Percentiles rank a stretch among this genome's conserved stretches.
Evolutionary conservation across 1,140 invertebrate species (phyloP).

Genomic region (Pseudoatta argentina): DNA sequence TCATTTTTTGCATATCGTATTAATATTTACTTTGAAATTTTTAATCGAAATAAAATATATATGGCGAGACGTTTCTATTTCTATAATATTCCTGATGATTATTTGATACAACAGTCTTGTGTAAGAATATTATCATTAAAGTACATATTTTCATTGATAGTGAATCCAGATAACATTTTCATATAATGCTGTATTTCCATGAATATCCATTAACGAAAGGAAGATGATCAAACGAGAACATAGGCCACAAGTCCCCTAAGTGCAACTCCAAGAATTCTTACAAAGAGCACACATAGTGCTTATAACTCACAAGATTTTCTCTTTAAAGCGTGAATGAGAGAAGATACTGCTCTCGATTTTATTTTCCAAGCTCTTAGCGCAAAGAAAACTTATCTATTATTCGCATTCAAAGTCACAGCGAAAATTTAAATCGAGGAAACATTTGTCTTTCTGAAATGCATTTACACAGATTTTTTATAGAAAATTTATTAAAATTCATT

Average conservation of each 20-base stretch:
- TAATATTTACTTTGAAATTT: neutral
- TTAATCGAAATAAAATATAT: neutral
- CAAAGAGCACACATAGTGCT: slow-evolving; percentile 35
- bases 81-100: neutral
- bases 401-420: neutral
- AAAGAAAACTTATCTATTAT: neutral
- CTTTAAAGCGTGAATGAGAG: neutral
- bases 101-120: neutral
- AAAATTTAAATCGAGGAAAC: neutral
- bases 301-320: slow-evolving; percentile 1
- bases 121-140: neutral
- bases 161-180: slow-evolving; percentile 18
- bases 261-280: slow-evolving; percentile 49
- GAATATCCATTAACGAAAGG: slow-evolving; percentile 34
- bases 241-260: slow-evolving; percentile 21
- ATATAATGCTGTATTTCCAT: slow-evolving; percentile 20
- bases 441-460: neutral
- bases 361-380: neutral
- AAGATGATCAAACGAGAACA: slow-evolving; percentile 28
- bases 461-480: neutral
- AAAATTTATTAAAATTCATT: slow-evolving; percentile 33
- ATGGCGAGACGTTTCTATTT: neutral
- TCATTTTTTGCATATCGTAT: neutral
- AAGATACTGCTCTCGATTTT: neutral
- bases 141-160: slow-evolving; percentile 17